Base-by-base conservation (phyloP, 1,140 invertebrate genomes). In the Brachionus plicatilis region DNA sequence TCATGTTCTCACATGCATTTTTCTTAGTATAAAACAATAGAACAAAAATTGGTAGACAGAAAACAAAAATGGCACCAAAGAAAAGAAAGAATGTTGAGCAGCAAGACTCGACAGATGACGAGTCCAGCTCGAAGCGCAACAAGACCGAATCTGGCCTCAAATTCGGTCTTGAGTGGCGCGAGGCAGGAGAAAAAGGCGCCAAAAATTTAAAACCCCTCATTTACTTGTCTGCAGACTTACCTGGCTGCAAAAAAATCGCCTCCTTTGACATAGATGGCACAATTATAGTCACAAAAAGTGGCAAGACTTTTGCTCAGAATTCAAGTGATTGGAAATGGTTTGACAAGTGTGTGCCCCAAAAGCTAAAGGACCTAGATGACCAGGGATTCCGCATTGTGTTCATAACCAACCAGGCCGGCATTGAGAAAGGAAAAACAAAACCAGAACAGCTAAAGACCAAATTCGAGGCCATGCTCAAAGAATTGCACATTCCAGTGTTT, bases 261-360 rank as follows among this genome's bases (percentile, higher is more conserved):
- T 86, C 86, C 5, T 88, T 88, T 84, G 88, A 88, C 75, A 88
- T 89, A 5, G 88, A 89, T 85, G 88, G 88, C 37, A 89, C 88
- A 2, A 86, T 89, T 17, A 88, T 89, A 27, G 87, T 86, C 76
- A 88, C 88, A 24, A 86, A 87, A 50, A 88, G 87, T 85, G 88
- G 88, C 29, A 85, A 86, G 66, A 88, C 85, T 85, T 89, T 89
- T 86, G 87, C 88, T 17, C 6, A 65, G 87, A 87, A 87, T 76
- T 70, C 87, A 5, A 86, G 84, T 29, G 88, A 89, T 83, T 89
- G 88, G 88, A 86, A 86, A 66, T 88, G 86, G 86, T 88, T 88
- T 87, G 86, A 88, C 75, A 85, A 86, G 1, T 72, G 83, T 72
- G 88, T 89, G 12, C 86, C 87, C 8, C 65, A 85, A 47, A 88